These are phyloP conservation scores for Lasioglossum figueresi DNA, from an alignment of 2,888 invertebrate genomes.

Conservation along the genomic window DNA sequence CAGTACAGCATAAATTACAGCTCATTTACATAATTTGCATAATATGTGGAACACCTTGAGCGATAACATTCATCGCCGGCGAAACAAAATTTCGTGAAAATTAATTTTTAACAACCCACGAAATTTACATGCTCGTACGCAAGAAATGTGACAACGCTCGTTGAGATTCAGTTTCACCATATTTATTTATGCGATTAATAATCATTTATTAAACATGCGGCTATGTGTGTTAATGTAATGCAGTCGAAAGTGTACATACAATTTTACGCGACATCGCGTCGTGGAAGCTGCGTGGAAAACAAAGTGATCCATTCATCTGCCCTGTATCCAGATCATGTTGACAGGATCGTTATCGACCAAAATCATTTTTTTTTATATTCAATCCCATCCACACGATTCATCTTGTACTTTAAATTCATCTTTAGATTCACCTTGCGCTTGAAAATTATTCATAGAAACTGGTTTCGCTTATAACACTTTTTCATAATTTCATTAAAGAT, in stretches of 20 bases:
- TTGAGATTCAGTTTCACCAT: neutral
- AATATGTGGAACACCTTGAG: constrained; percentile 8
- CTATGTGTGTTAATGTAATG: neutral
- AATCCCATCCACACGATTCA: neutral
- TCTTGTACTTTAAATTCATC: neutral
- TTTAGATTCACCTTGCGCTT: too few species aligned
- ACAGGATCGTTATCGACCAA: neutral
- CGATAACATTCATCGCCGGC: neutral
- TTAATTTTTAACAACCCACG: neutral
- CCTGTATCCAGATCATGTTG: neutral
- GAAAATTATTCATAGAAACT: too few species aligned
- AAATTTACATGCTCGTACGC: neutral
- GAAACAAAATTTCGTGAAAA: neutral
- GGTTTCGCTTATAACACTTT: too few species aligned
- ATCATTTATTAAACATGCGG: neutral
- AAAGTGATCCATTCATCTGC: constrained; percentile 6
- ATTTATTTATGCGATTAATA: neutral
- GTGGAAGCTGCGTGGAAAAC: neutral
- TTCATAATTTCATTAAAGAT: neutral
- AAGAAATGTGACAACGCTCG: neutral
- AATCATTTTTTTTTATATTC: neutral
- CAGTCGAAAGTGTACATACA: neutral
- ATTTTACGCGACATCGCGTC: neutral
- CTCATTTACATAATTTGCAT: neutral
- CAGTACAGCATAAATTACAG: neutral